Base-by-base conservation (phyloP, 1,140 invertebrate species). In the Medauroidea extradentata region DNA sequence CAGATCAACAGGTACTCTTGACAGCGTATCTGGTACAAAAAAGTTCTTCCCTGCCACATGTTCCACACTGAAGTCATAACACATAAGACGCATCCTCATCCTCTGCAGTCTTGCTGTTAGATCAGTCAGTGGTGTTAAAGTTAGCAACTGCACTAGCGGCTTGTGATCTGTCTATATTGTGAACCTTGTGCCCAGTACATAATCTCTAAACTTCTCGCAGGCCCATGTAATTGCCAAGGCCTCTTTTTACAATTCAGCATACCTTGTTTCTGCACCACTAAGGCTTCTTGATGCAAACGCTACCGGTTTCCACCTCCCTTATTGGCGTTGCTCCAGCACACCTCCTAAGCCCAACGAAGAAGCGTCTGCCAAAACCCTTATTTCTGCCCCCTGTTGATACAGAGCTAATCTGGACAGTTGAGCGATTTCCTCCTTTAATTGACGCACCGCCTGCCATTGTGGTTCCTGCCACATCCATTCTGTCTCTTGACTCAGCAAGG, bases 221-320 rank as follows among this genome's bases (percentile, higher is more conserved):
- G 29, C 29, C n/a, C 29, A 34, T 4, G 29, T 34, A 18, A 75
- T 71, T 13, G 65, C 68, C 3, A 69, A 41, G 14, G 69, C 57
- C 61, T 75, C 73, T 58, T 74, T 75, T 65, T 74, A 67, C 18
- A 74, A 69, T 53, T 72, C 65, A 8, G 72, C 53, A 55, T 72
- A 73, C 21, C 61, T 61, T 51, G 57, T 25, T 63, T 74, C 70
- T 11, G 69, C 48, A 23, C 61, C 16, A 13, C 63, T 73, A 9
- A 79, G 64, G n/a, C 67, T 59, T 61, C 66, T 64, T 27, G 67
- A 65, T 23, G 65, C 69, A 58, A 65, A 74, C 43, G 60, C 59
- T 11, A 69, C 60, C n/a, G 71, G 72, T 61, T 55, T 55, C 53
- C 61, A 63, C 49, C 67, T 48, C 65, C 75, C 72, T 23, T 73